Conservation (phyloP, 2,888 invertebrate species). For the Erebia ligea region DNA sequence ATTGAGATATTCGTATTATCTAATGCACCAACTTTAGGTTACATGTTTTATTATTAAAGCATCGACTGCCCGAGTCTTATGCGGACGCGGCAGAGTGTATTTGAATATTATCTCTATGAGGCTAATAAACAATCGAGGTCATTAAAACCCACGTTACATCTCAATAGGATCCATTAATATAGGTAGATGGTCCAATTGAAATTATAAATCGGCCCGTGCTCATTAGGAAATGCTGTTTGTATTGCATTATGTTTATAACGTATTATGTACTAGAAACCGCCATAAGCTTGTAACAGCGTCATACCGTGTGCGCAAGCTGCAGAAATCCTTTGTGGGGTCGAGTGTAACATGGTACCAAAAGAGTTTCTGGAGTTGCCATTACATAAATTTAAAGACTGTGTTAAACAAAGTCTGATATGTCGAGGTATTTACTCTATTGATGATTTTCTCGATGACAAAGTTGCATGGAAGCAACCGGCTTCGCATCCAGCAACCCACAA, state of each 20-base stretch:
- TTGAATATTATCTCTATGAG: constrained; percentile 25
- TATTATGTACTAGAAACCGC: too few relatives aligned
- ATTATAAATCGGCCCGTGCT: constrained; percentile 16
- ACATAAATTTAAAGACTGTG: too few relatives aligned
- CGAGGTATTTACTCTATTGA: too few relatives aligned
- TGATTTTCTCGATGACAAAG: too few relatives aligned
- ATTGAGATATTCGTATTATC: not conserved
- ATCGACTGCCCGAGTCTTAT: constrained; percentile 7
- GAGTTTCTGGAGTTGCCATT: too few relatives aligned
- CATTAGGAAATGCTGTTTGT: constrained; percentile 20
- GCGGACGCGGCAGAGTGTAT: constrained; percentile 13
- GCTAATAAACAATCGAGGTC: constrained; percentile 34
- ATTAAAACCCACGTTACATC: constrained; percentile 38
- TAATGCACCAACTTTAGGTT: not conserved
- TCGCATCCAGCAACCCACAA: too few relatives aligned
- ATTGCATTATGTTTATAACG: not conserved
- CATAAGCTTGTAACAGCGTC: too few relatives aligned
- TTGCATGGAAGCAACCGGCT: too few relatives aligned
- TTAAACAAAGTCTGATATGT: too few relatives aligned
- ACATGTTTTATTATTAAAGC: constrained; percentile 16
- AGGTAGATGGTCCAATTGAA: constrained; percentile 16
- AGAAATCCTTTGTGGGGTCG: too few relatives aligned
- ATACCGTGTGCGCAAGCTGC: too few relatives aligned
- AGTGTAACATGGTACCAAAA: too few relatives aligned
- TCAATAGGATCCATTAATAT: constrained; percentile 39